These are phyloP conservation scores for Ernsta delagoae DNA, from an alignment of 2,888 invertebrate species.

Conservation along the genomic window DNA sequence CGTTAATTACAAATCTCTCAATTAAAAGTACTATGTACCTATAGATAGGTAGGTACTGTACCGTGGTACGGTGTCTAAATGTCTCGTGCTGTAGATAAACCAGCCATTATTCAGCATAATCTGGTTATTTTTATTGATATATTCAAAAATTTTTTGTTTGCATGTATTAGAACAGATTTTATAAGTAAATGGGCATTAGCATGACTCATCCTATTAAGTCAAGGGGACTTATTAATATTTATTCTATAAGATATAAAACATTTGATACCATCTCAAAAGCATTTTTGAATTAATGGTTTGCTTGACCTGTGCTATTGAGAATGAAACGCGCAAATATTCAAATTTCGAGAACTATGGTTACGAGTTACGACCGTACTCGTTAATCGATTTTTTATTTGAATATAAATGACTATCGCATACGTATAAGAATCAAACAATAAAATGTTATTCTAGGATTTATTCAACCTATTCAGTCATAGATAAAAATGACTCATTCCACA, in stretches of 20 bases:
- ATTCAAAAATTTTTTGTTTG: background rate
- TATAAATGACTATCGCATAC: slow-evolving; percentile 6
- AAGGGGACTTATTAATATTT: slow-evolving; percentile 49
- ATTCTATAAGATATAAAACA: slow-evolving; percentile 42
- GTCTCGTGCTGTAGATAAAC: background rate
- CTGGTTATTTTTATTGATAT: background rate
- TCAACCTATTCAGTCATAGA: background rate
- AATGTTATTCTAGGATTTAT: background rate
- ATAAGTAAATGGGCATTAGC: slow-evolving; percentile 25
- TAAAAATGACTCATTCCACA: background rate
- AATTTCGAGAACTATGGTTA: slow-evolving; percentile 26
- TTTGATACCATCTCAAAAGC: slow-evolving; percentile 38
- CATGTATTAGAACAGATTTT: background rate
- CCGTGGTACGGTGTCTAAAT: too few relatives aligned
- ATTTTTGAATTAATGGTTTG: slow-evolving; percentile 42
- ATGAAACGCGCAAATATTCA: slow-evolving; percentile 26
- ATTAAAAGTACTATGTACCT: too few relatives aligned
- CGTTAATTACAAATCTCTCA: too few relatives aligned
- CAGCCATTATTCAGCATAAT: background rate
- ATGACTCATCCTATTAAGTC: slow-evolving; percentile 51
- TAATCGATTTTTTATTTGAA: slow-evolving; percentile 5
- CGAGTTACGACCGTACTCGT: slow-evolving; percentile 5
- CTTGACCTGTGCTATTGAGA: slow-evolving; percentile 34
- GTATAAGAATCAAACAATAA: background rate
- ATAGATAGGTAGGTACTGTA: too few relatives aligned